Conservation (phyloP, 2,888 invertebrate species). For the Lasioglossum leucozonium region DNA sequence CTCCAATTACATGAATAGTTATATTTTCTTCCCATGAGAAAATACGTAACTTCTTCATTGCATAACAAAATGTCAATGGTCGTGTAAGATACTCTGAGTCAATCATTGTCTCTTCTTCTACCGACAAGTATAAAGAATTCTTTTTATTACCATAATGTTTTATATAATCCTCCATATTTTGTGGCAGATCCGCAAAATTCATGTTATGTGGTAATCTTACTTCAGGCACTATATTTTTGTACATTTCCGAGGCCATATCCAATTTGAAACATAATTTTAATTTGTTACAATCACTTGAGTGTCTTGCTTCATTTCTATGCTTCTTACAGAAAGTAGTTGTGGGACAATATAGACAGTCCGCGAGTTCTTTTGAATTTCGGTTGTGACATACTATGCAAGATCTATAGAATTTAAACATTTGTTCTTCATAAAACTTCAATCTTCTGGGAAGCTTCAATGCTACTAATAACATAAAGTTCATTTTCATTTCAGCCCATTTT, state of each 20-base stretch:
- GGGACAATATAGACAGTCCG: conserved; percentile 76
- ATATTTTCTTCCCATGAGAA: conserved; percentile 36
- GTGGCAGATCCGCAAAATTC: conserved; percentile 68
- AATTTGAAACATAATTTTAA: conserved; percentile 73
- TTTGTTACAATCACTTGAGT: conserved; percentile 64
- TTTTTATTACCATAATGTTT: conserved; percentile 62
- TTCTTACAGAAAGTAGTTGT: conserved; percentile 74
- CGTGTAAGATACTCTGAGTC: conserved; percentile 77
- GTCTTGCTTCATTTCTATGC: conserved; percentile 63
- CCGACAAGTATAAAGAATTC: conserved; percentile 54
- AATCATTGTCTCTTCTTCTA: conserved; percentile 56
- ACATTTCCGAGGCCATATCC: conserved; percentile 65
- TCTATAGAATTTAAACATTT: conserved; percentile 79
- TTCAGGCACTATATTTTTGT: conserved; percentile 64
- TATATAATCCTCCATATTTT: conserved; percentile 72
- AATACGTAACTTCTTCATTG: conserved; percentile 68
- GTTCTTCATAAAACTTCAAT: conserved; percentile 70
- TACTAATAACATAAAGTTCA: conserved; percentile 72
- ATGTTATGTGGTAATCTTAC: conserved; percentile 65
- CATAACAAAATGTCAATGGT: conserved; percentile 77
- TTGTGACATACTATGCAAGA: conserved; percentile 77
- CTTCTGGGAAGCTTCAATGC: conserved; percentile 66
- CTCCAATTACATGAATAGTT: conserved; percentile 81
- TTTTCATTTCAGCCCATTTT: conserved; percentile 71
- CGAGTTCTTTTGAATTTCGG: conserved; percentile 61